Base-by-base conservation (phyloP, 2,113 vertebrate species). In the Sceloporus tristichus region DNA sequence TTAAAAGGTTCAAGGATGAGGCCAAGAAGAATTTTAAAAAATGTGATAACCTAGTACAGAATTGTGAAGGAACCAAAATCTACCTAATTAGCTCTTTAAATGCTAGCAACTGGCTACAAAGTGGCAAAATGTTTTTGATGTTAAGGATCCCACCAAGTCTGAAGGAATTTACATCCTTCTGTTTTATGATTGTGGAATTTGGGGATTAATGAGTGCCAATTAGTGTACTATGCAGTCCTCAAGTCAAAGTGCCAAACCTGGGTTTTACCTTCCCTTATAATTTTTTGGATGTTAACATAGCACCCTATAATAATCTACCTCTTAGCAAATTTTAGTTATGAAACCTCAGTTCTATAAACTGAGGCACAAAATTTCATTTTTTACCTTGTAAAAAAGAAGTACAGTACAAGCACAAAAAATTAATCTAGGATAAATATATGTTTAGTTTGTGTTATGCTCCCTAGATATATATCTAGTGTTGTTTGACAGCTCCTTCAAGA, bases 171-270 rank as follows among this genome's bases (percentile, higher is more conserved):
- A 88, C 82, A 84, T 0, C 0, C 90, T 88, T 83, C 84, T 93
- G 88, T 87, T 92, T 91, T 85, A 83, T 76, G 85, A 94, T 92
- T 81, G 85, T 79, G 79, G n/a, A 87, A 89, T 92, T 93, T 91
- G 89, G 89, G 89, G 90, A 91, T 93, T 92, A 92, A 90, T 66
- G 92, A 92, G 86, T 86, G 53, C 91, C 87, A 23, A 40, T 85
- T 40, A 29, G 89, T 82, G 89, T 83, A 91, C 90, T 90, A 91
- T 92, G 91, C 84, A 3, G 56, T 1, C 48, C 48, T 48, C 91
- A 42, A 16, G 79, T 42, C 34, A 8, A 90, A 53, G 38, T 93
- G 94, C 90, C 92, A 95, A 90, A 94, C 89, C 85, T 65, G 94
- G 92, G 85, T 91, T 89, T 92, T 80, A 82, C 90, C 93, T 94